phyloP scores from a whole-genome alignment of 1,140 invertebrate species.

The Drosophila setifemur region DNA sequence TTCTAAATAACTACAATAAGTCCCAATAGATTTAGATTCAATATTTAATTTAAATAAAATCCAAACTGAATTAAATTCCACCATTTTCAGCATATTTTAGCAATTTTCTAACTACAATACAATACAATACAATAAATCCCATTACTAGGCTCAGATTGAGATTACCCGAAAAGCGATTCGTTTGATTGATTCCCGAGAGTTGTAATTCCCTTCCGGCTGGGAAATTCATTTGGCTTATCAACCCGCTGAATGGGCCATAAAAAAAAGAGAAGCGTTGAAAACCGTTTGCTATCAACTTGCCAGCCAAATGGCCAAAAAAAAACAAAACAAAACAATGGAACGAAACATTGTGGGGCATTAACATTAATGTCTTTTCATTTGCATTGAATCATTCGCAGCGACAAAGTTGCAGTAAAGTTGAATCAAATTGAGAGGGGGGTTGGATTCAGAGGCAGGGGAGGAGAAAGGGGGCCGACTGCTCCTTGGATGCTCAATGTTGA shows the following conservation, averaged over 20 bases:
- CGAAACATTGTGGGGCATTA: constrained; percentile 32
- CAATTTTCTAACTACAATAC: too few species aligned
- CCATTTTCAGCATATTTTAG: too few species aligned
- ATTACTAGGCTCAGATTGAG: too few species aligned
- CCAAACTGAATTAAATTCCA: too few species aligned
- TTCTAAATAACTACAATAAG: too few species aligned
- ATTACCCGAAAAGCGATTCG: constrained; percentile 13
- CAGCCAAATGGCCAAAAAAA: constrained; percentile 33
- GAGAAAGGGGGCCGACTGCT: background rate
- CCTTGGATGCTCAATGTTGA: background rate
- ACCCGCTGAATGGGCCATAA: constrained; percentile 27
- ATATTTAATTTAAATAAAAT: too few species aligned
- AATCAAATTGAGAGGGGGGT: too few species aligned
- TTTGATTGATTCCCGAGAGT: constrained; percentile 23
- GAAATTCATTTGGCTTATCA: constrained; percentile 34
- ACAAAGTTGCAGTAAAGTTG: constrained; percentile 30
- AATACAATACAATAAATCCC: too few species aligned
- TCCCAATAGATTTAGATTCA: too few species aligned
- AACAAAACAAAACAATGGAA: background rate
- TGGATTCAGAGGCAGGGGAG: background rate
- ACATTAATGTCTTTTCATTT: constrained; percentile 43
- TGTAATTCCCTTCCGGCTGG: background rate
- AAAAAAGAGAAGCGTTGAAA: too few species aligned
- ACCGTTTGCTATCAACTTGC: constrained; percentile 15
- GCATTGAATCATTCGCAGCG: constrained; percentile 8